Base-by-base conservation (phyloP, 2,113 vertebrate genomes). In the Neopipo cinnamomea region DNA sequence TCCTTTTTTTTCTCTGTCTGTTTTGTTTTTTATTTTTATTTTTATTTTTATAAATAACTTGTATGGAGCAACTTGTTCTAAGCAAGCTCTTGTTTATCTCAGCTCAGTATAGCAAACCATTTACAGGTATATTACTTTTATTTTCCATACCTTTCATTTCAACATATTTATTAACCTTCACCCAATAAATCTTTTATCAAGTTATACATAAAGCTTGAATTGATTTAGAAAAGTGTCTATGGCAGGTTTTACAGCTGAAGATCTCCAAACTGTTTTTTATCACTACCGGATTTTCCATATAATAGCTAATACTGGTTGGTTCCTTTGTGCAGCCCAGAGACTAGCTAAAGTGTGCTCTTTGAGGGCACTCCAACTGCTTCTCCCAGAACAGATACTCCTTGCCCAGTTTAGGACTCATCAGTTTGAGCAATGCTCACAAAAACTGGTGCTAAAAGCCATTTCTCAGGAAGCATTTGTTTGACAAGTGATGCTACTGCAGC, bases 101-200 rank as follows among this genome's bases (percentile, higher is more conserved):
- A 81, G 41, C 23, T 93, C 44, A 71, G 56, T 20, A 67, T 19
- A 86, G 56, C 66, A 79, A 70, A 78, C 31, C 53, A 73, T 76
- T 92, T 94, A 76, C 35, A 94, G 56, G 59, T 97, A 93, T 92
- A 81, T 71, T 62, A 79, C 53, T 91, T 95, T 94, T 84, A 93
- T 95, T 97, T 97, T 93, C 90, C 77, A 74, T 93, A 53, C 47
- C 42, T 72, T 95, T 91, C 33, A 93, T 95, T 89, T 61, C 41
- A 93, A 80, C 44, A 17, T 94, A 91, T 95, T 95, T 92, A 62
- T 93, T 94, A 94, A 85, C 55, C 58, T 77, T 85, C 93, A 96
- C 97, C 91, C 89, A 96, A 96, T 97, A 98, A 98, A 97, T 97
- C 79, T 95, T 97, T 97, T 97, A 94, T 95, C 95, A 94, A 95